Evolutionary conservation across 2,888 invertebrate species (phyloP).

Genomic region (Drosophila mimetica): DNA sequence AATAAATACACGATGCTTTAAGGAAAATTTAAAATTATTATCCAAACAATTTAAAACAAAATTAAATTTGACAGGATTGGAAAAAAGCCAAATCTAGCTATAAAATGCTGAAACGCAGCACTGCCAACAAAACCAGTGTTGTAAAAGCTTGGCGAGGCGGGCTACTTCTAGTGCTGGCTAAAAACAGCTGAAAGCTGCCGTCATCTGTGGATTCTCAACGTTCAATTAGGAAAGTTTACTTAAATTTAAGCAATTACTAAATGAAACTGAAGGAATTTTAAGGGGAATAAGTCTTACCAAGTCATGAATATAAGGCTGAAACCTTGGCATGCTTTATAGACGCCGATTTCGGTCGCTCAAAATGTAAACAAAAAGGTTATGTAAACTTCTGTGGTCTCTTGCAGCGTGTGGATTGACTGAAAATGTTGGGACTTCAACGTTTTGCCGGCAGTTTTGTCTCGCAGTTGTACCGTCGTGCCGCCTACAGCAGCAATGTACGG

Average conservation of each 20-base stretch:
- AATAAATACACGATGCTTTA: no score
- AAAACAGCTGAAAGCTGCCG: conserved; percentile 36
- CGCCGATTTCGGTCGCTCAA: conserved; percentile 17
- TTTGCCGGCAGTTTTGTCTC: conserved; percentile 71
- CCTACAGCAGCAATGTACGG: conserved; percentile 71
- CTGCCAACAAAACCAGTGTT: neutral
- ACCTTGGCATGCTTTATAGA: neutral
- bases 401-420: conserved; percentile 68
- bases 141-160: neutral
- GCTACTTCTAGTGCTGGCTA: neutral
- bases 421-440: conserved; percentile 83
- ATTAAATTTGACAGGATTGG: no score
- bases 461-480: conserved; percentile 67
- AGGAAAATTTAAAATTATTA: no score
- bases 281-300: neutral
- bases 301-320: neutral
- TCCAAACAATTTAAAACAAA: no score
- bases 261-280: conserved; percentile 28
- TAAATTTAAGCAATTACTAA: conserved; percentile 23
- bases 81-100: neutral
- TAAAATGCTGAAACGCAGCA: neutral
- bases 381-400: conserved; percentile 78
- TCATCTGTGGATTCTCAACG: conserved; percentile 55
- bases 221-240: conserved; percentile 56
- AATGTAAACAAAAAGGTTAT: conserved; percentile 83